Conservation (phyloP, 2,888 invertebrate species). For the Latheticus oryzae region DNA sequence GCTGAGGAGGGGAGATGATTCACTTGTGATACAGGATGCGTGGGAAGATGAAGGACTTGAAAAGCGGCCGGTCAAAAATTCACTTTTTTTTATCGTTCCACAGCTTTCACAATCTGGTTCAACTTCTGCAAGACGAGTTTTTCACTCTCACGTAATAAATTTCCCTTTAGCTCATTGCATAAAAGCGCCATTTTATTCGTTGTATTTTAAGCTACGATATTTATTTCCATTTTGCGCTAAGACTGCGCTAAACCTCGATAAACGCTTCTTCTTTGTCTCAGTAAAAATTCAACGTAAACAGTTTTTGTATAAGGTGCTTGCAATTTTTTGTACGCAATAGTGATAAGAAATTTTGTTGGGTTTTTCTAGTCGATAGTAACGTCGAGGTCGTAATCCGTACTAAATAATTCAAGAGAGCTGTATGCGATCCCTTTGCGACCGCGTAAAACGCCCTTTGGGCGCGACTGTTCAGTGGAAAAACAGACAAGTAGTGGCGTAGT, state of each 20-base stretch:
- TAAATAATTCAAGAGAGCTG: slow-evolving; percentile 46
- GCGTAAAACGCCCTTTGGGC: slow-evolving; percentile 33
- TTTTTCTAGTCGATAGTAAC: slow-evolving; percentile 38
- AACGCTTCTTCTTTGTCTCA: background rate
- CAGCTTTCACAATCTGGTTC: too few species aligned
- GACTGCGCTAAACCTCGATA: slow-evolving; percentile 4
- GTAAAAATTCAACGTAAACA: too few species aligned
- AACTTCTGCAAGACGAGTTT: too few species aligned
- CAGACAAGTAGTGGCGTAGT: slow-evolving; percentile 27
- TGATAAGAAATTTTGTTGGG: too few species aligned
- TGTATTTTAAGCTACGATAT: slow-evolving; percentile 15
- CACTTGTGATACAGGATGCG: too few species aligned
- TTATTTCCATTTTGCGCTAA: slow-evolving; percentile 15
- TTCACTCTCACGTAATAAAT: background rate
- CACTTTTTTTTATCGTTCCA: too few species aligned
- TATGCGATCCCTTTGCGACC: slow-evolving; percentile 34
- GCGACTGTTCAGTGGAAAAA: slow-evolving; percentile 27
- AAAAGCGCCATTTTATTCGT: slow-evolving; percentile 15
- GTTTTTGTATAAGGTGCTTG: too few species aligned
- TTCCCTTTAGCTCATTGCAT: slow-evolving; percentile 6
- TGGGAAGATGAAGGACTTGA: too few species aligned
- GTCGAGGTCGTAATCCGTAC: slow-evolving; percentile 45
- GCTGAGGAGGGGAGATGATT: too few species aligned
- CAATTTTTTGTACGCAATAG: too few species aligned
- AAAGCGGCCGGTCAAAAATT: too few species aligned